phyloP scores from a whole-genome alignment of 2,888 invertebrate genomes.

The Anodontia alba region DNA sequence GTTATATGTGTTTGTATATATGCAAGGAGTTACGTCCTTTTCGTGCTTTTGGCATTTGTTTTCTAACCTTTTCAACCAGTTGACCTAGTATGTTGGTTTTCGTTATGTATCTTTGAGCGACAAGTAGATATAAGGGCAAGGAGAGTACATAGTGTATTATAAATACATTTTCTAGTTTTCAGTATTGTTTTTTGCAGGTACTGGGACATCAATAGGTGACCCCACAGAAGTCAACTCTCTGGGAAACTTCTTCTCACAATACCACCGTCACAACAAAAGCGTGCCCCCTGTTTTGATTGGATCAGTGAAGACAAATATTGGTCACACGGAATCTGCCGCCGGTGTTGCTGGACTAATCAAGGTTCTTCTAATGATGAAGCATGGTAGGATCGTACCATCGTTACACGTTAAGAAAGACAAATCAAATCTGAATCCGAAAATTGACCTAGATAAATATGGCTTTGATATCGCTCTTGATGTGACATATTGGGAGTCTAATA shows the following conservation, averaged over 20 bases:
- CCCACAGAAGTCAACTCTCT: slow-evolving; percentile 61
- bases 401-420: slow-evolving; percentile 52
- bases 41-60: too few relatives aligned
- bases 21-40: too few relatives aligned
- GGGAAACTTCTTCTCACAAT: slow-evolving; percentile 34
- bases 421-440: slow-evolving; percentile 37
- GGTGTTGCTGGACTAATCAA: slow-evolving; percentile 75
- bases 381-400: slow-evolving; percentile 66
- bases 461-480: slow-evolving; percentile 22
- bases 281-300: slow-evolving; percentile 52
- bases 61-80: too few relatives aligned
- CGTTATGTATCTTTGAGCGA: too few relatives aligned
- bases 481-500: slow-evolving; percentile 21
- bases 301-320: slow-evolving; percentile 77
- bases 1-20: too few relatives aligned
- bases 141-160: too few relatives aligned
- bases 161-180: neutral
- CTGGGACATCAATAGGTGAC: slow-evolving; percentile 66
- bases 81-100: too few relatives aligned
- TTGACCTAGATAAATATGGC: slow-evolving; percentile 28
- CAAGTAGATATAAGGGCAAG: too few relatives aligned
- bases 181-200: slow-evolving; percentile 43
- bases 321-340: slow-evolving; percentile 74
- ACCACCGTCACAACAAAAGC: neutral
- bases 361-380: slow-evolving; percentile 72